Evolutionary conservation across 2,797 vertebrate species (phyloP), one percentile per base, ranked within the genome.

Genomic region (Channallabes apus): DNA sequence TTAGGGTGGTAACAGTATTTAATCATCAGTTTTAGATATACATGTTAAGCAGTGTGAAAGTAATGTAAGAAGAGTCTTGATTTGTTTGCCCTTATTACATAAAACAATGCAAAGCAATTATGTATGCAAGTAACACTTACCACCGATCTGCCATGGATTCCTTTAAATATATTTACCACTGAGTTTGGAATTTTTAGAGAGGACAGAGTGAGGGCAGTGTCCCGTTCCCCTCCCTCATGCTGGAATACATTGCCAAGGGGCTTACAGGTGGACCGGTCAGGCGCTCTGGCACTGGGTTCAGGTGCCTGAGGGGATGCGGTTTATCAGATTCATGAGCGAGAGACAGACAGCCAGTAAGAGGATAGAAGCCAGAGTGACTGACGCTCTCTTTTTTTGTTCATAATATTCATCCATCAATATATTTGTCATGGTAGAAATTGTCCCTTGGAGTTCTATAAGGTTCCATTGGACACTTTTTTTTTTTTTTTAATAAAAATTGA

Each of bases 311-410:
- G 86, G 75, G 38, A 61, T 81, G 82, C 80, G 61, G 82, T 86
- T 78, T 82, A 88, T 89, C 84, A 90, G 86, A 90, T 87, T 81
- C 82, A 87, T 73, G 46, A 51, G 8, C 54, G 27, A 6, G 27
- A 58, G 85, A 87, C 69, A 61, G 56, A 22, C 29, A 59, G 20
- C 32, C 18, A 18, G n/a, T 29, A 72, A 59, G 38, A 69, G 38
- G 41, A 77, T 46, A 27, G 20, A 65, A 72, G 24, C 64, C 51
- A 58, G 62, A 64, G 20, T 22, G 18, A 32, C 35, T 80, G 32
- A 24, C 77, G 73, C 85, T 75, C n/a, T 32, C 72, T 85, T 58
- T 54, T 65, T 75, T 58, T 41, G 2, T 64, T 29, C 15, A 29
- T 82, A 78, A 68, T 68, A 51, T 22, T 14, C 29, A 59, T 77